A percentile compares a stretch with the other conserved stretches of the same genome.
Evolutionary conservation across 64 coral and sea anemone species (phyloP).

Genomic region (Actinia equina): DNA sequence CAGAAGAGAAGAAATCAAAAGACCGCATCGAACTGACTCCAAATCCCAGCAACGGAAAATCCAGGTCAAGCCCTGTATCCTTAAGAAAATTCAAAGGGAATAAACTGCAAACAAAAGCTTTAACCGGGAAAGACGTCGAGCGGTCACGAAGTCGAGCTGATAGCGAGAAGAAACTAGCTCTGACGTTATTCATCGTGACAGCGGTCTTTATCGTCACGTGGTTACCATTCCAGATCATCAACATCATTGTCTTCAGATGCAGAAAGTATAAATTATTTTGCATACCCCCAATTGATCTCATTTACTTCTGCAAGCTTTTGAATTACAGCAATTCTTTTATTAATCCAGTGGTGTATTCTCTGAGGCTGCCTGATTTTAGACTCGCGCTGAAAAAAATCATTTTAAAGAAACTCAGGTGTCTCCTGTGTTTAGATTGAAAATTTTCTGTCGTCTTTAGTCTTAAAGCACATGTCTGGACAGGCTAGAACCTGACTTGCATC

Average conservation of each 20-base stretch:
- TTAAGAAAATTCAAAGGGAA: background rate
- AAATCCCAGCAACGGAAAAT: background rate
- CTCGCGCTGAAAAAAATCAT: conserved; percentile 8
- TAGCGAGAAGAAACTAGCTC: conserved; percentile 61
- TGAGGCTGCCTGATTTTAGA: conserved; percentile 70
- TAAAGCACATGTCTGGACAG: too few relatives aligned
- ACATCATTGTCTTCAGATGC: conserved; percentile 48
- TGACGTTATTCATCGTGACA: conserved; percentile 78
- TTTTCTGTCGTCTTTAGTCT: too few relatives aligned
- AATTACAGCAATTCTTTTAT: conserved; percentile 72
- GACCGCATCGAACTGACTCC: background rate
- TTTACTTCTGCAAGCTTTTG: conserved; percentile 69
- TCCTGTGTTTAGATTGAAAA: background rate
- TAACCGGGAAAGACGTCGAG: conserved; percentile 13
- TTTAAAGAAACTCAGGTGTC: background rate
- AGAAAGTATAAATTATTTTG: conserved; percentile 27
- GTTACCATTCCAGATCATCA: conserved; percentile 80
- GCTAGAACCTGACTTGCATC: too few relatives aligned
- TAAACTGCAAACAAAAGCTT: background rate
- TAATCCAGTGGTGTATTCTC: conserved; percentile 75
- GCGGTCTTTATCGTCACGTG: conserved; percentile 70
- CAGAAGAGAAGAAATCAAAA: background rate
- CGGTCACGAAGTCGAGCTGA: conserved; percentile 18
- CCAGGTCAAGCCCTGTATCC: background rate
- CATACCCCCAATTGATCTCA: conserved; percentile 26